Evolutionary conservation across 2,113 vertebrate genomes (phyloP).

Genomic region (Solea senegalensis): DNA sequence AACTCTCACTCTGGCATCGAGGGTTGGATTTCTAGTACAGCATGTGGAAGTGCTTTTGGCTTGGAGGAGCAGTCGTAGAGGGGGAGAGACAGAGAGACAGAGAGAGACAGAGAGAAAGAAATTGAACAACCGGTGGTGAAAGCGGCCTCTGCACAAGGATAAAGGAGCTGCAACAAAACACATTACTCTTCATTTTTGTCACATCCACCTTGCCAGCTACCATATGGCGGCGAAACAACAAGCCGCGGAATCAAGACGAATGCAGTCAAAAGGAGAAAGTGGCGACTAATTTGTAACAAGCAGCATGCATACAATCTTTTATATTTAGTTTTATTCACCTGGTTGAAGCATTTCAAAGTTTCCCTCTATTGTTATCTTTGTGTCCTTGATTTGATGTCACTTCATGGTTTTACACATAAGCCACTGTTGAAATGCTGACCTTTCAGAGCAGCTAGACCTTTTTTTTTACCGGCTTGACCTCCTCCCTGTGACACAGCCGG

Average conservation of each 20-base stretch:
- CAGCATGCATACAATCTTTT: conserved; percentile 38
- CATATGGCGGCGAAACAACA: conserved; percentile 66
- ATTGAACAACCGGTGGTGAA: conserved; percentile 44
- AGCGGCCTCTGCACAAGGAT: conserved; percentile 28
- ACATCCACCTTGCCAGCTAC: conserved; percentile 59
- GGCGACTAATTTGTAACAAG: conserved; percentile 43
- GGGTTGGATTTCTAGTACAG: conserved; percentile 58
- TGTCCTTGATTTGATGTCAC: not conserved
- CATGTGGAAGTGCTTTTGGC: conserved; percentile 81
- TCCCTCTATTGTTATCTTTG: not conserved
- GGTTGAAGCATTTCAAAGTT: not conserved
- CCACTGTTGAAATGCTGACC: not conserved
- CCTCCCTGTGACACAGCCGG: conserved; percentile 18
- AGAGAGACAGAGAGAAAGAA: not conserved
- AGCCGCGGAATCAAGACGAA: conserved; percentile 72
- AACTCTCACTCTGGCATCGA: conserved; percentile 62
- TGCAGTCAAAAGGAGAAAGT: conserved; percentile 50
- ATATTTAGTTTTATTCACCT: conserved; percentile 5
- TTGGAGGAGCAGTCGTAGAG: conserved; percentile 27
- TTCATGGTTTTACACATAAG: conserved; percentile 16
- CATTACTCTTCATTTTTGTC: conserved; percentile 80
- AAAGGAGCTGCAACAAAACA: conserved; percentile 53
- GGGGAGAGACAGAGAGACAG: conserved; percentile 1
- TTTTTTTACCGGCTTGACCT: conserved; percentile 10
- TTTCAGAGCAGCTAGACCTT: not conserved